Conservation (phyloP, 92 coral and sea anemone genomes). For the Phenganax stokvisi region DNA sequence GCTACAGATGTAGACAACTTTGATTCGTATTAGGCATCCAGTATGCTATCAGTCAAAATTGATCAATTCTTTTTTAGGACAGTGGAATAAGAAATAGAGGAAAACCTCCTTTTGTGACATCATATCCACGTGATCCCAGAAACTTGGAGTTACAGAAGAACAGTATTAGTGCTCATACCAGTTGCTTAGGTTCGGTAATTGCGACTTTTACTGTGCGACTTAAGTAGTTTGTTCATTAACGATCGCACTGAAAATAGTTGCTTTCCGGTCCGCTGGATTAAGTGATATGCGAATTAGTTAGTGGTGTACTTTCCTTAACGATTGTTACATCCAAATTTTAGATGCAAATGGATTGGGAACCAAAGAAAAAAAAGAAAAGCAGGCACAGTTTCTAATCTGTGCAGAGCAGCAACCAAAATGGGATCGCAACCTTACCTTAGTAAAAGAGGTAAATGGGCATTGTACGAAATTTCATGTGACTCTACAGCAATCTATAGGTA, state of each 20-base stretch:
- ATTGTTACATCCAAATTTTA: not conserved
- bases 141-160: slow-evolving; percentile 69
- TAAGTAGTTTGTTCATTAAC: too few species aligned
- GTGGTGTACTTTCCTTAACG: too few species aligned
- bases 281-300: too few species aligned
- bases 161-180: slow-evolving; percentile 61
- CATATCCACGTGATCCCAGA: slow-evolving; percentile 71
- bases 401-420: slow-evolving; percentile 54
- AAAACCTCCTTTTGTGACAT: slow-evolving; percentile 65
- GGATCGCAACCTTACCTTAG: slow-evolving; percentile 59
- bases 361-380: not conserved
- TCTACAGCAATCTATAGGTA: too few species aligned
- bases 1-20: too few species aligned
- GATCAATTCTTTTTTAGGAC: slow-evolving; percentile 32
- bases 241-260: too few species aligned
- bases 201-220: too few species aligned
- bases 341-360: not conserved
- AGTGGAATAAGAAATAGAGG: slow-evolving; percentile 63
- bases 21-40: too few species aligned
- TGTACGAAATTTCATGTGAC: not conserved
- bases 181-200: slow-evolving; percentile 29
- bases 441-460: slow-evolving; percentile 64
- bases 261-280: too few species aligned
- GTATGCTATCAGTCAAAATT: not conserved
- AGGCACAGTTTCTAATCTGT: slow-evolving; percentile 3